These are phyloP conservation scores for Phymorhynchus buccinoides DNA, from an alignment of 1,140 invertebrate species.

Conservation along the genomic window DNA sequence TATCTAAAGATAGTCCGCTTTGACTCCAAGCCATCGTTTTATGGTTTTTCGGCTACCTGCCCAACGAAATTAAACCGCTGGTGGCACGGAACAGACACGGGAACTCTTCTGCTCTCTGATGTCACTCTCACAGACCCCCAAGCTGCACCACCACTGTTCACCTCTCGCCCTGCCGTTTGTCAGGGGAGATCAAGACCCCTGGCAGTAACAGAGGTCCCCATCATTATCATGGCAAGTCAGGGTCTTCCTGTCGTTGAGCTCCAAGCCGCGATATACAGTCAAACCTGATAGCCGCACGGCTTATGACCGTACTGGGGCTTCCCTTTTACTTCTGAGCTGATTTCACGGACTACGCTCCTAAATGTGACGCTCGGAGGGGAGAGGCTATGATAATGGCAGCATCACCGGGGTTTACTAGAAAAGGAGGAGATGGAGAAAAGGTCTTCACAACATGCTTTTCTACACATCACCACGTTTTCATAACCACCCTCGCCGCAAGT, in stretches of 20 bases:
- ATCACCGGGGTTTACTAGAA: background rate
- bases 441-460: background rate
- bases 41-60: background rate
- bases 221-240: conserved; percentile 13
- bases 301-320: conserved; percentile 23
- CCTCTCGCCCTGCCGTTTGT: background rate
- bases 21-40: too few species aligned
- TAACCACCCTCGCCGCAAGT: background rate
- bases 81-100: background rate
- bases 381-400: background rate
- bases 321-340: conserved; percentile 28
- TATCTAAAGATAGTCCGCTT: too few species aligned
- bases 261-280: conserved; percentile 28
- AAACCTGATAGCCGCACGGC: background rate
- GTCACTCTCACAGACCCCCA: background rate
- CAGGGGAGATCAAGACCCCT: conserved; percentile 26
- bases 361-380: conserved; percentile 29
- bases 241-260: background rate
- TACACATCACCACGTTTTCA: background rate
- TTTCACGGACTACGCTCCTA: conserved; percentile 29
- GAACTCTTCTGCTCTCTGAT: background rate
- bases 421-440: background rate
- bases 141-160: background rate
- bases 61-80: background rate
- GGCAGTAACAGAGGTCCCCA: conserved; percentile 6